Evolutionary conservation across 35 echinoderm and acorn worm species (phyloP).

Genomic region (Heliocidaris erythrogramma): DNA sequence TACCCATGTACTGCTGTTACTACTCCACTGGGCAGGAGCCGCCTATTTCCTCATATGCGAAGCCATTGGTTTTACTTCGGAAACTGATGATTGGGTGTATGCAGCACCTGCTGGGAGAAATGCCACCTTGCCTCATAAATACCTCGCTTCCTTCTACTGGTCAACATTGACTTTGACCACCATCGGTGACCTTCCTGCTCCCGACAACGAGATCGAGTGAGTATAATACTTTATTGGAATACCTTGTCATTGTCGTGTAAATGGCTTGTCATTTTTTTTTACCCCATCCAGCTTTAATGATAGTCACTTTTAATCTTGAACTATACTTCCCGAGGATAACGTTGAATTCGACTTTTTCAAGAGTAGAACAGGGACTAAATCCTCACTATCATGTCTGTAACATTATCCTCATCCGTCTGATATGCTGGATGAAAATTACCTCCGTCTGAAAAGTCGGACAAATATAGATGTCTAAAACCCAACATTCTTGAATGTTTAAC

Average conservation of each 20-base stretch:
- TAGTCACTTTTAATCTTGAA: no score
- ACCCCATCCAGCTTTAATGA: no score
- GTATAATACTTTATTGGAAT: slow-evolving; percentile 24
- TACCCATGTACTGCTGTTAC: slow-evolving; percentile 68
- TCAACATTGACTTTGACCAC: slow-evolving; percentile 85
- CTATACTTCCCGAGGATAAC: no score
- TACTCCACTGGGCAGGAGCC: slow-evolving; percentile 76
- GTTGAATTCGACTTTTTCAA: no score
- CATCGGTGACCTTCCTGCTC: slow-evolving; percentile 77
- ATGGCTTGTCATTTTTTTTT: background rate
- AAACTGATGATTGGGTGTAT: slow-evolving; percentile 72
- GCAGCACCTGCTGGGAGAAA: slow-evolving; percentile 54
- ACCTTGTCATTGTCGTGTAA: background rate
- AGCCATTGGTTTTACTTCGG: slow-evolving; percentile 58
- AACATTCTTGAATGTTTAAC: no score
- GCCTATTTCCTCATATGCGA: slow-evolving; percentile 71
- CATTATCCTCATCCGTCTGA: no score
- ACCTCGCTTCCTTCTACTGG: slow-evolving; percentile 85
- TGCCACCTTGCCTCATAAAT: slow-evolving; percentile 56
- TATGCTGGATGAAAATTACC: no score
- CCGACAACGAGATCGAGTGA: slow-evolving; percentile 71
- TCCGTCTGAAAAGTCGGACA: no score
- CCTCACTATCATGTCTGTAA: no score
- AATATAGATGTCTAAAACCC: no score
- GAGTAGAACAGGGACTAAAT: no score